A percentile compares a stretch with the other conserved stretches of the same genome.
phyloP scores from a whole-genome alignment of 2,888 invertebrate genomes.

The Dasysyrphus albostriatus region DNA sequence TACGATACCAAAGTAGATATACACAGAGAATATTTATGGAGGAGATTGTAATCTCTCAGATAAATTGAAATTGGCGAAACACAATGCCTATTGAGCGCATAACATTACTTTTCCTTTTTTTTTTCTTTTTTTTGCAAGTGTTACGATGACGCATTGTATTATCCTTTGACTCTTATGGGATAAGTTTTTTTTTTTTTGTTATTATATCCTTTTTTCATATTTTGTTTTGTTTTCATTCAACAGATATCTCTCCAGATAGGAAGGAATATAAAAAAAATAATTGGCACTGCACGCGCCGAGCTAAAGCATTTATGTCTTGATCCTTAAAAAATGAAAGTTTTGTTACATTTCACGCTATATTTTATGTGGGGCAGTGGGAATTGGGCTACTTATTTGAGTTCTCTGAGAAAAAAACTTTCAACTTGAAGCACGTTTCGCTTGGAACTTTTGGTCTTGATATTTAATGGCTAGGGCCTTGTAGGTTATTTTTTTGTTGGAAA shows the following conservation, averaged over 20 bases:
- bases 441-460: not conserved
- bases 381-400: not conserved
- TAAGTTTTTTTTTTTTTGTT: not conserved
- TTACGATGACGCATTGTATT: conserved; percentile 58
- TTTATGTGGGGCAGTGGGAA: not conserved
- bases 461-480: no score
- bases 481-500: no score
- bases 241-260: conserved; percentile 14
- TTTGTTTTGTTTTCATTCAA: conserved; percentile 34
- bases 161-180: conserved; percentile 31
- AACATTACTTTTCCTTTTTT: conserved; percentile 42
- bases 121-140: conserved; percentile 59
- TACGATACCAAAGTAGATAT: conserved; percentile 40
- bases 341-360: conserved; percentile 7
- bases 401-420: not conserved
- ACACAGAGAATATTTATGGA: conserved; percentile 26
- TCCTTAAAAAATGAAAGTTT: conserved; percentile 21
- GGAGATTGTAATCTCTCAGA: conserved; percentile 20
- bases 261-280: conserved; percentile 11
- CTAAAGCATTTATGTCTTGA: conserved; percentile 14
- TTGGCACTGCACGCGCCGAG: conserved; percentile 35
- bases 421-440: not conserved
- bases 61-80: conserved; percentile 45
- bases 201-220: conserved; percentile 7
- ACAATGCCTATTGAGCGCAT: conserved; percentile 63